Evolutionary conservation across 1,140 invertebrate species (phyloP).

Genomic region (Dreissena rostriformis): DNA sequence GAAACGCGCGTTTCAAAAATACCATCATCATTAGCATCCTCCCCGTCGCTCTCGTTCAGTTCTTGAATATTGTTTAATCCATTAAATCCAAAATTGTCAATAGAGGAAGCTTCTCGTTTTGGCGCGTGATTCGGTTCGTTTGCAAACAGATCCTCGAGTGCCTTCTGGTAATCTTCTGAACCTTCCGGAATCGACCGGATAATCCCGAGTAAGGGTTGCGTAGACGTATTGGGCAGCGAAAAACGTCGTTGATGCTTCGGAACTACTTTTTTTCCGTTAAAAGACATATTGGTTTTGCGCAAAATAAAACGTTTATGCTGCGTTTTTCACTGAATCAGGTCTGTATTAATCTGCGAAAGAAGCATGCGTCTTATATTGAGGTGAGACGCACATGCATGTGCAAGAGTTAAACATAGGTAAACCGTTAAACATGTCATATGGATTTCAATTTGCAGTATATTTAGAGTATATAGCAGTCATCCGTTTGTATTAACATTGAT

Average conservation of each 20-base stretch:
- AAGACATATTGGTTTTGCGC: neutral
- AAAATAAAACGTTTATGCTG: too few relatives aligned
- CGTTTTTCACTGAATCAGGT: too few relatives aligned
- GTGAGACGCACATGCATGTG: too few relatives aligned
- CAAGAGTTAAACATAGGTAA: too few relatives aligned
- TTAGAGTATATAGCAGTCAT: too few relatives aligned
- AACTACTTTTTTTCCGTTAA: neutral
- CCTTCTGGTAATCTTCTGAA: constrained; percentile 28
- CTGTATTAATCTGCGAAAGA: too few relatives aligned
- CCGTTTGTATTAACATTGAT: too few relatives aligned
- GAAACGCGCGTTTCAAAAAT: neutral
- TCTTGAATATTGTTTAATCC: constrained; percentile 42
- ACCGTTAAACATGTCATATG: too few relatives aligned
- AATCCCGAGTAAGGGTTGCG: constrained; percentile 26
- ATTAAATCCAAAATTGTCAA: constrained; percentile 18
- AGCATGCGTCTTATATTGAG: too few relatives aligned
- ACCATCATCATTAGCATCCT: neutral
- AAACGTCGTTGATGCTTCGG: constrained; percentile 21
- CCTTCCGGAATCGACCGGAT: constrained; percentile 38
- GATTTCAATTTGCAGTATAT: too few relatives aligned
- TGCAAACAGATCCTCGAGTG: constrained; percentile 26
- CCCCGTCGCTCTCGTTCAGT: constrained; percentile 28
- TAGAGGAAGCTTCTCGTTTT: neutral
- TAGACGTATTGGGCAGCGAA: constrained; percentile 22
- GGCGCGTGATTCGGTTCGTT: constrained; percentile 24